Percentiles rank a stretch among this genome's conserved stretches.
These are phyloP conservation scores for Miniopterus natalensis DNA, from an alignment of 2,113 vertebrate genomes.

Conservation along the genomic window DNA sequence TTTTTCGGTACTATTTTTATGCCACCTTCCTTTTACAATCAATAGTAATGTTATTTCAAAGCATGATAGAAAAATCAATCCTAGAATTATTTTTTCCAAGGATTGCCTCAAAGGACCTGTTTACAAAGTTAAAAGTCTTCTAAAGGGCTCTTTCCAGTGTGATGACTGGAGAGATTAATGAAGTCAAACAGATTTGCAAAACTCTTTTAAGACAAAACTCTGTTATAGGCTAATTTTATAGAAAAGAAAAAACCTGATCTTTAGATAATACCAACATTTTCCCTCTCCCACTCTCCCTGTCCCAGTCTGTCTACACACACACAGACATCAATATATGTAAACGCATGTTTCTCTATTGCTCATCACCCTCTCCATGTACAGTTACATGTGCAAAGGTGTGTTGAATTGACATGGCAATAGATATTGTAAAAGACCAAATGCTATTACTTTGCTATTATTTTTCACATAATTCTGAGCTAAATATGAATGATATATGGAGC, in stretches of 20 bases:
- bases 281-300: neutral
- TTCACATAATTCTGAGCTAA: neutral
- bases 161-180: conserved; percentile 83
- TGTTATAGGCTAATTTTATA: conserved; percentile 56
- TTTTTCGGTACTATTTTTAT: conserved; percentile 66
- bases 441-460: neutral
- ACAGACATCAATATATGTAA: neutral
- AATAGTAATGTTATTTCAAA: conserved; percentile 89
- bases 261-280: neutral
- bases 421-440: neutral
- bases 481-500: neutral
- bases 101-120: conserved; percentile 78
- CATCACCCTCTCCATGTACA: neutral
- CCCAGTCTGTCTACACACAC: neutral
- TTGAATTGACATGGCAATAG: neutral
- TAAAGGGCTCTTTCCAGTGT: conserved; percentile 80
- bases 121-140: conserved; percentile 85
- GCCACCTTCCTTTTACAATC: conserved; percentile 81
- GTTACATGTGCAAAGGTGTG: neutral
- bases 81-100: conserved; percentile 66
- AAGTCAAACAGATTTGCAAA: conserved; percentile 81
- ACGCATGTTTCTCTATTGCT: neutral
- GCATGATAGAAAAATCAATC: conserved; percentile 88
- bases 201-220: conserved; percentile 42
- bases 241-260: neutral